Evolutionary conservation across 2,888 invertebrate species (phyloP), one percentile per base, ranked within the genome.

Genomic region (Pristionchus arcanus): DNA sequence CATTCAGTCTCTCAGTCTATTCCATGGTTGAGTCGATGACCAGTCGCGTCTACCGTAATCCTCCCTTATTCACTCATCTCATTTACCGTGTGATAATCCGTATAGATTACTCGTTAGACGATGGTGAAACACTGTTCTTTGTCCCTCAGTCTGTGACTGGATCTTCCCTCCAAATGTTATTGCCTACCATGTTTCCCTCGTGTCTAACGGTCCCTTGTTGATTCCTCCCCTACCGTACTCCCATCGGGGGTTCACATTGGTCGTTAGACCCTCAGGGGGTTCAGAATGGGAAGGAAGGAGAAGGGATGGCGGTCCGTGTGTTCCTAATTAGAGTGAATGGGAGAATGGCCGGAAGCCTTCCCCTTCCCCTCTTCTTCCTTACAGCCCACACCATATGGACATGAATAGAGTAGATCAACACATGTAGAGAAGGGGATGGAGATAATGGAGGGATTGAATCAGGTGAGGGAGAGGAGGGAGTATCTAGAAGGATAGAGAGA

Each of bases 301-400:
- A 31, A 5, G 2, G 1, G n/a, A 19, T 0, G 21, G 31, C 74
- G 25, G 42, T 49, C 77, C 77, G 37, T 77, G 77, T 77, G 77
- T 77, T 77, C 77, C 77, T 77, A 77, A 77, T 77, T 77, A 77
- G 77, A 77, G 77, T 77, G 84, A 59, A 84, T 59, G 84, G 84
- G 84, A 83, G 53, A 59, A 7, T 53, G 84, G 84, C n/a, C 84
- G 84, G 55, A 53, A 59, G 84, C 55, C 28, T 21, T 28, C 77
- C 42, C 74, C 74, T 11, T 11, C 34, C 34, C 74, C 34, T 28
- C 74, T 19, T 74, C 74, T 42, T 9, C 77, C 19, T 42, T 71
- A 31, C 34, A 71, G 21, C 37, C 34, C 53, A 11, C 53, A 31
- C 84, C 53, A 84, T 59, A 53, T 59, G 59, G 55, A 59, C 55